Percentiles rank a stretch among this genome's conserved stretches.
Conservation (phyloP, 2,113 vertebrate genomes). For the Paramormyrops kingsleyae region DNA sequence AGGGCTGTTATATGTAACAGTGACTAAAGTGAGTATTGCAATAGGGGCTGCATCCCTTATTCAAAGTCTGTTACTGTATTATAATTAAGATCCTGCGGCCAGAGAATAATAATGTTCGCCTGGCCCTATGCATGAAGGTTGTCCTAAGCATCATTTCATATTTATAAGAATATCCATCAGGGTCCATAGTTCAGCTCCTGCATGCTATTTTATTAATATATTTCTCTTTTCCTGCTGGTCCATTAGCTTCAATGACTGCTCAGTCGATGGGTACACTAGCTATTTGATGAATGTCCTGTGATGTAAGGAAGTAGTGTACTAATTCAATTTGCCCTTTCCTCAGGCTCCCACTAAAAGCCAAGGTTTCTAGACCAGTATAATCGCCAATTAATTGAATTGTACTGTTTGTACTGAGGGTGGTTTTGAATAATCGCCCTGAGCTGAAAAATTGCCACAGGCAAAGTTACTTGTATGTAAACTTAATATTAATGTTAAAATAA, state of each 20-base stretch:
- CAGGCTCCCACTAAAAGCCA: background rate
- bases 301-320: background rate
- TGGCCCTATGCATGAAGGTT: background rate
- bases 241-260: background rate
- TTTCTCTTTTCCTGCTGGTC: background rate
- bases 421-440: background rate
- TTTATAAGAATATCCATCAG: slow-evolving; percentile 1
- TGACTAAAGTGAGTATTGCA: background rate
- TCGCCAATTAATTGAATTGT: background rate
- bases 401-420: background rate
- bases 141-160: background rate
- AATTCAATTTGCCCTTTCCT: background rate
- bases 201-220: background rate
- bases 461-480: background rate
- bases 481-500: background rate
- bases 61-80: background rate
- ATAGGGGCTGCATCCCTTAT: background rate
- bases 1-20: background rate
- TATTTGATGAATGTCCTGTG: background rate
- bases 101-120: background rate
- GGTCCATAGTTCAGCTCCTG: background rate
- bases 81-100: background rate
- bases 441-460: background rate
- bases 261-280: background rate
- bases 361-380: background rate